These are phyloP conservation scores for Megaceryle alcyon DNA, from an alignment of 2,797 vertebrate genomes.

Conservation along the genomic window DNA sequence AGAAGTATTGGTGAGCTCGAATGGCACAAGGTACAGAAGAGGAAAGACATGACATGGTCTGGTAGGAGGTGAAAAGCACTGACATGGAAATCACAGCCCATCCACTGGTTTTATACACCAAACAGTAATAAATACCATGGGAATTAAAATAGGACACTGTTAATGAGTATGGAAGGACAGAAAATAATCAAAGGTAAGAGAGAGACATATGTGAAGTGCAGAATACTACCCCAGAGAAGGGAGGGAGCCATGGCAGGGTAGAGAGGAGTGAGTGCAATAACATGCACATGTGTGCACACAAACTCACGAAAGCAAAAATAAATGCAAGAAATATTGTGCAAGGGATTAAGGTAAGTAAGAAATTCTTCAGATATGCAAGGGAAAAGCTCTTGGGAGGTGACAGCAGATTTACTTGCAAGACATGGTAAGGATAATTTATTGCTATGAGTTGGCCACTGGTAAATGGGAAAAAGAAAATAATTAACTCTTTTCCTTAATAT, in stretches of 20 bases:
- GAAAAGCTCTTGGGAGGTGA: neutral
- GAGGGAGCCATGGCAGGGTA: neutral
- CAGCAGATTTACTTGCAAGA: neutral
- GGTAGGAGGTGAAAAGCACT: neutral
- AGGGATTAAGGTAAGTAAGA: slow-evolving; percentile 21
- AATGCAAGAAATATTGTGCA: slow-evolving; percentile 6
- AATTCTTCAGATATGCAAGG: slow-evolving; percentile 3
- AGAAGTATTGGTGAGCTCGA: neutral
- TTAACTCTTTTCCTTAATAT: slow-evolving; percentile 50
- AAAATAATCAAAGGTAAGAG: neutral
- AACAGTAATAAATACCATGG: neutral
- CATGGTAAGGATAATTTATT: slow-evolving; percentile 37
- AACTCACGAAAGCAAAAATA: neutral
- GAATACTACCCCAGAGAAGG: neutral
- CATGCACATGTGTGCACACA: accelerated
- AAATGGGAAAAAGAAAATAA: slow-evolving; percentile 2
- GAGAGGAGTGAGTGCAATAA: neutral
- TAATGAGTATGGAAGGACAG: neutral
- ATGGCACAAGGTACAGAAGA: neutral
- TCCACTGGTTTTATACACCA: neutral
- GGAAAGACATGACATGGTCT: neutral
- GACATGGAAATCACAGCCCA: neutral
- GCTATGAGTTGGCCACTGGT: neutral
- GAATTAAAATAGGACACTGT: neutral
- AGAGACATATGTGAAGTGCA: neutral